Conservation (phyloP, 1,140 invertebrate species). For the Scaptomyza graminum region DNA sequence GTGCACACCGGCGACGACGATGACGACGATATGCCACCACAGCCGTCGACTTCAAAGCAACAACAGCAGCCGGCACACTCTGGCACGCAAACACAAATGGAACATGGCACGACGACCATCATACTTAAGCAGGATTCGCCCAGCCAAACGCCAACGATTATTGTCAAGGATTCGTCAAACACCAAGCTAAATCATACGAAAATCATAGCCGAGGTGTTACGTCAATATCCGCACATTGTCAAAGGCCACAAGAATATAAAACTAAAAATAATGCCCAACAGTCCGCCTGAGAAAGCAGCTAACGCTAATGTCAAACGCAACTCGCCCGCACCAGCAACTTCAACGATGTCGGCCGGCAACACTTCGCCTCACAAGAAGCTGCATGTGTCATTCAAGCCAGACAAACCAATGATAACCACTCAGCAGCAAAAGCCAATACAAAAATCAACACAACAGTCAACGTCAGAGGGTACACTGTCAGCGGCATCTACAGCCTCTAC, state of each 20-base stretch:
- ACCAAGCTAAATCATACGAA: conserved; percentile 90
- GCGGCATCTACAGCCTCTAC: conserved; percentile 26
- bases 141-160: conserved; percentile 77
- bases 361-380: conserved; percentile 68
- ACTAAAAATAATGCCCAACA: conserved; percentile 91
- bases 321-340: conserved; percentile 30
- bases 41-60: conserved; percentile 63
- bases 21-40: conserved; percentile 73
- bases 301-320: conserved; percentile 36
- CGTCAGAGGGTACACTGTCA: conserved; percentile 10
- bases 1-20: conserved; percentile 84
- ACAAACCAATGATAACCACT: conserved; percentile 65
- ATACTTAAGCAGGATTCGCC: conserved; percentile 75
- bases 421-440: conserved; percentile 53
- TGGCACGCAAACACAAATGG: conserved; percentile 61
- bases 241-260: conserved; percentile 94
- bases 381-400: conserved; percentile 66
- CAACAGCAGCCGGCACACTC: conserved; percentile 36
- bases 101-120: conserved; percentile 76
- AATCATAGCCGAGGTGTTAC: conserved; percentile 93
- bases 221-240: conserved; percentile 94
- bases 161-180: conserved; percentile 84
- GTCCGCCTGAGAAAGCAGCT: conserved; percentile 44
- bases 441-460: conserved; percentile 27
- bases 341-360: conserved; percentile 11